phyloP scores from a whole-genome alignment of 1,140 invertebrate genomes.

The Zaprionus nigranus region DNA sequence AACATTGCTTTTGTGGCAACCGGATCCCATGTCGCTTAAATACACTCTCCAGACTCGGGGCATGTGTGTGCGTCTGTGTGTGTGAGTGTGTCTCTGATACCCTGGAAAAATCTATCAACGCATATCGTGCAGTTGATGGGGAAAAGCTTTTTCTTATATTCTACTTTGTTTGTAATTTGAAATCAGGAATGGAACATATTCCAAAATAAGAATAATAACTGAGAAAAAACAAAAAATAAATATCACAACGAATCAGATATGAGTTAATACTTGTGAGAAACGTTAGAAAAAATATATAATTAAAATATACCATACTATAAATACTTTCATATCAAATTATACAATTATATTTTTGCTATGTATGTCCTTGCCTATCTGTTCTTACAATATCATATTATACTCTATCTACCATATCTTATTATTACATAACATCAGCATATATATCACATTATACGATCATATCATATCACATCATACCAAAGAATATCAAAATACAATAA shows the following conservation, averaged over 20 bases:
- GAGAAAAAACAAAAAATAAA: background rate
- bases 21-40: constrained; percentile 25
- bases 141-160: background rate
- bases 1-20: constrained; percentile 35
- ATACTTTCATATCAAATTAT: background rate
- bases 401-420: too few species aligned
- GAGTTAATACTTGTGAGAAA: background rate
- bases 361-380: too few species aligned
- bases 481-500: background rate
- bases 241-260: too few species aligned
- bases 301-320: background rate
- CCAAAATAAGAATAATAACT: background rate
- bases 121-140: background rate
- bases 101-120: constrained; percentile 4
- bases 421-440: too few species aligned
- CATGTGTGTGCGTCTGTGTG: background rate
- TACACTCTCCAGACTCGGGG: constrained; percentile 12
- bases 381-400: background rate
- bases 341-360: too few species aligned
- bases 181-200: background rate
- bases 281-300: background rate
- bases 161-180: background rate
- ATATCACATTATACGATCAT: background rate
- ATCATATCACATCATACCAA: background rate
- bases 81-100: background rate